These are phyloP conservation scores for Dryomyza anilis DNA, from an alignment of 2,888 invertebrate genomes.

Conservation along the genomic window DNA sequence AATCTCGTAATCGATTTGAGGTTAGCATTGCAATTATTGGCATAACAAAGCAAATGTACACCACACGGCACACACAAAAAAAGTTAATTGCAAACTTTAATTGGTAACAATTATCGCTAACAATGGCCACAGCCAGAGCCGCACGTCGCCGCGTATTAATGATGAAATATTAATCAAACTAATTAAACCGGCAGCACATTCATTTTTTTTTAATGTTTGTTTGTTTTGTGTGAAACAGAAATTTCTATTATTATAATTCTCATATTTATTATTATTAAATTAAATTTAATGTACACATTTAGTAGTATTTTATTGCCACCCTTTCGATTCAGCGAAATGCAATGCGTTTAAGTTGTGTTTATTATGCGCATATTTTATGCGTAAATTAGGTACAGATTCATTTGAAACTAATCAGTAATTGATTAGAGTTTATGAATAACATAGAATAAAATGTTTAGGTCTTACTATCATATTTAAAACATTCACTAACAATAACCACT, in stretches of 20 bases:
- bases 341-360: too few relatives aligned
- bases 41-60: neutral
- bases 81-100: slow-evolving; percentile 16
- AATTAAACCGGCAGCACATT: slow-evolving; percentile 5
- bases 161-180: slow-evolving; percentile 4
- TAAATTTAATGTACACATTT: neutral
- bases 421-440: too few relatives aligned
- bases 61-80: neutral
- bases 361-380: too few relatives aligned
- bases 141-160: neutral
- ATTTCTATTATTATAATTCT: slow-evolving; percentile 12
- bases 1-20: slow-evolving; percentile 13
- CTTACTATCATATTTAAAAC: too few relatives aligned
- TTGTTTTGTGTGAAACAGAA: slow-evolving; percentile 20
- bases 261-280: neutral
- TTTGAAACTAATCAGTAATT: too few relatives aligned
- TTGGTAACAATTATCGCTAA: slow-evolving; percentile 21
- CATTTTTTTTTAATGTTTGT: too few relatives aligned
- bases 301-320: neutral
- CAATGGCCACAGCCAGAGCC: neutral
- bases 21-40: slow-evolving; percentile 7
- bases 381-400: too few relatives aligned
- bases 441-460: too few relatives aligned
- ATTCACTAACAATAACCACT: too few relatives aligned
- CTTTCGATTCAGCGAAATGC: too few relatives aligned